Evolutionary conservation across 2,113 vertebrate species (phyloP).

Genomic region (Rissa tridactyla): DNA sequence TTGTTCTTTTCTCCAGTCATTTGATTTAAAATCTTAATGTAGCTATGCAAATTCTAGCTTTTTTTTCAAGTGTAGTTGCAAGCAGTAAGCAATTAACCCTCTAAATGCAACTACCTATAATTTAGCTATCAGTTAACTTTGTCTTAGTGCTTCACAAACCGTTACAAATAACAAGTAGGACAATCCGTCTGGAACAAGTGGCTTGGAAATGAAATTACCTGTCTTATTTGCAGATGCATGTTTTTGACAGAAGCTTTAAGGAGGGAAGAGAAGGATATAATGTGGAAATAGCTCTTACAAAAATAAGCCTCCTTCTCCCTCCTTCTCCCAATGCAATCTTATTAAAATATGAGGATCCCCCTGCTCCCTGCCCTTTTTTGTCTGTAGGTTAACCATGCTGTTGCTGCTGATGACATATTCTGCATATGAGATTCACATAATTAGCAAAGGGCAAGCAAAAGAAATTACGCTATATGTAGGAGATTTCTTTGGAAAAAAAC

Average conservation of each 20-base stretch:
- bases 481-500: background rate
- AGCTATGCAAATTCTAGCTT: slow-evolving; percentile 5
- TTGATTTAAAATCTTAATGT: background rate
- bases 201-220: background rate
- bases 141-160: slow-evolving; percentile 22
- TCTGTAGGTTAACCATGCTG: background rate
- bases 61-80: slow-evolving; percentile 17
- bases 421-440: background rate
- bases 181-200: background rate
- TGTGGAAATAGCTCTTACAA: background rate
- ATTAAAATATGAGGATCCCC: background rate
- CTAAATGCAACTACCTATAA: slow-evolving; percentile 53
- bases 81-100: slow-evolving; percentile 46
- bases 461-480: background rate
- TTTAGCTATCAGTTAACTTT: slow-evolving; percentile 67
- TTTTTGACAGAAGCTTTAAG: background rate
- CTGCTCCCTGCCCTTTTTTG: background rate
- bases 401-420: background rate
- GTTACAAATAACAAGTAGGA: slow-evolving; percentile 41
- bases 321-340: background rate
- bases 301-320: background rate
- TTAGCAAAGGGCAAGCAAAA: background rate
- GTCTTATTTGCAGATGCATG: background rate
- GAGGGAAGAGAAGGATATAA: background rate
- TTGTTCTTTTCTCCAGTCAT: background rate